A percentile compares a stretch with the other conserved stretches of the same genome.
Conservation (phyloP, 2,113 vertebrate species). For the Daboia siamensis region DNA sequence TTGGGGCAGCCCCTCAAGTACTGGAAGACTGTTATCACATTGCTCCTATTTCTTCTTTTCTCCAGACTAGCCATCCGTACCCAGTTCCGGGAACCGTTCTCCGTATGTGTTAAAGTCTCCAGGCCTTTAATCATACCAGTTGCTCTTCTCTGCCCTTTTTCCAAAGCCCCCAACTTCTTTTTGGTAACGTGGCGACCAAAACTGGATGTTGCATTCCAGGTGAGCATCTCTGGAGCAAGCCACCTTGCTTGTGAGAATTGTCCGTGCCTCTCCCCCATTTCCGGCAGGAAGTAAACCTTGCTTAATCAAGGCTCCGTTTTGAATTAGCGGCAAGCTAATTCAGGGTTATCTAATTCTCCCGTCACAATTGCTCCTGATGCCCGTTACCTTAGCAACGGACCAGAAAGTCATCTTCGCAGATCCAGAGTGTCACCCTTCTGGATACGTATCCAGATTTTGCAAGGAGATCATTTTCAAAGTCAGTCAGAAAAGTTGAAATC, state of each 20-base stretch:
- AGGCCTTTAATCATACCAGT: no score
- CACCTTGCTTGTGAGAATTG: not conserved
- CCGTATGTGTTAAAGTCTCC: no score
- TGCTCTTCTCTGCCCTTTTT: no score
- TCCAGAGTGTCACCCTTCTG: constrained; percentile 21
- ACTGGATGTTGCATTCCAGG: no score
- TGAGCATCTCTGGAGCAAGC: not conserved
- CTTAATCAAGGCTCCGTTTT: constrained; percentile 63
- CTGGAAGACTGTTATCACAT: no score
- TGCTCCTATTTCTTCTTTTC: no score
- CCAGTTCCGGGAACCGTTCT: no score
- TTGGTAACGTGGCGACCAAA: no score
- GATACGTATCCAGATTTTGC: constrained; percentile 20
- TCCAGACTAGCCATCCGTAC: no score
- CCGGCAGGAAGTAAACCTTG: constrained; percentile 37
- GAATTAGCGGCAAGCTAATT: constrained; percentile 57
- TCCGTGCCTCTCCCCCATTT: not conserved
- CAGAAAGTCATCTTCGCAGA: constrained; percentile 32
- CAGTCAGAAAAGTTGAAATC: constrained; percentile 1
- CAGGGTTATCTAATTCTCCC: constrained; percentile 68
- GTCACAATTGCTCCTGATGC: constrained; percentile 68
- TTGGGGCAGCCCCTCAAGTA: no score
- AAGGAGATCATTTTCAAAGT: not conserved
- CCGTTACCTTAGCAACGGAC: constrained; percentile 81
- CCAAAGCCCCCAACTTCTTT: no score